Evolutionary conservation across 2,888 invertebrate species (phyloP).

Genomic region (Oxystoma pomonae): DNA sequence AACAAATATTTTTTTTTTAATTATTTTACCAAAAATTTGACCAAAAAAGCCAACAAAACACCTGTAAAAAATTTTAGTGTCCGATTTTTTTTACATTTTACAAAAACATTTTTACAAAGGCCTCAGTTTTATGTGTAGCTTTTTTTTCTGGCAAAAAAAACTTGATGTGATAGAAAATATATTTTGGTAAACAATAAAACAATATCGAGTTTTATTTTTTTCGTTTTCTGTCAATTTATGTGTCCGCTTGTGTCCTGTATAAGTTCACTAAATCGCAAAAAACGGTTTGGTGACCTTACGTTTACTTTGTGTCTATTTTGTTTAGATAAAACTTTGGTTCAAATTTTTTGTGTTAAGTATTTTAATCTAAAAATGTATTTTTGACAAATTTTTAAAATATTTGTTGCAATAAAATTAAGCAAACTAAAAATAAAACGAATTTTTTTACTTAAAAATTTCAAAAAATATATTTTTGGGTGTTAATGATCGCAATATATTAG

Average conservation of each 20-base stretch:
- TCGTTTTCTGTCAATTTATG: constrained; percentile 21
- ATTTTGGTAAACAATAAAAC: constrained; percentile 39
- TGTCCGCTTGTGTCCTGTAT: constrained; percentile 19
- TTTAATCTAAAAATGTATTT: not conserved
- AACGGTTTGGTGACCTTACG: too few species aligned
- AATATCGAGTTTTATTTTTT: constrained; percentile 38
- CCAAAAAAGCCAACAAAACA: not conserved
- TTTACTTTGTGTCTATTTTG: too few species aligned
- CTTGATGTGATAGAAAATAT: constrained; percentile 42
- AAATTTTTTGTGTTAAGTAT: too few species aligned
- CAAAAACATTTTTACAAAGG: too few species aligned
- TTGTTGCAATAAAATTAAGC: not conserved
- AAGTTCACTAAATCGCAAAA: not conserved
- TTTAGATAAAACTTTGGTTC: too few species aligned
- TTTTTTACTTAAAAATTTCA: too few species aligned
- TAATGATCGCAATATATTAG: too few species aligned
- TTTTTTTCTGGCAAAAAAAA: constrained; percentile 3
- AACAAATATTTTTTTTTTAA: too few species aligned
- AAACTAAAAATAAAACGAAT: too few species aligned
- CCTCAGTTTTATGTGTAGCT: not conserved
- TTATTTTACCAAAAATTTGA: too few species aligned
- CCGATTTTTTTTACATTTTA: not conserved
- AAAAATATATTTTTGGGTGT: too few species aligned
- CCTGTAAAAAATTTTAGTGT: not conserved
- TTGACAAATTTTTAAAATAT: not conserved